These are phyloP conservation scores for Gopherus flavomarginatus DNA, from an alignment of 2,113 vertebrate genomes.

Conservation along the genomic window DNA sequence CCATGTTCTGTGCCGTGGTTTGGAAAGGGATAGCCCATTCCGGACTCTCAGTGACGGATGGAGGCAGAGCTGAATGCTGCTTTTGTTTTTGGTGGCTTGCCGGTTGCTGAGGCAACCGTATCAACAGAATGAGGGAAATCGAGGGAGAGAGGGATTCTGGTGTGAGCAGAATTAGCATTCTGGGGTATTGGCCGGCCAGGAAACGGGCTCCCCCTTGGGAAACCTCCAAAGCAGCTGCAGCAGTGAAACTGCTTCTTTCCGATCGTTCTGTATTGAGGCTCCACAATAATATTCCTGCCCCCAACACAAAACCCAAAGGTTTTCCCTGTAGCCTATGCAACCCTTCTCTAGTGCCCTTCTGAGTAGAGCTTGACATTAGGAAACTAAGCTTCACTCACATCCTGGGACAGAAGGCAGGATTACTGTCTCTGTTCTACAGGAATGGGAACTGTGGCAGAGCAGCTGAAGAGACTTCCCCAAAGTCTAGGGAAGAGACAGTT, in stretches of 20 bases:
- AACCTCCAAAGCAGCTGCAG: neutral
- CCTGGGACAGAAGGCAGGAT: neutral
- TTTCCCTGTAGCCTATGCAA: neutral
- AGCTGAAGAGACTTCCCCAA: neutral
- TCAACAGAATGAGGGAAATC: neutral
- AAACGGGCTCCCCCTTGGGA: neutral
- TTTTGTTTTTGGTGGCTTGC: slow-evolving; percentile 37
- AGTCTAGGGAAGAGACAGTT: neutral
- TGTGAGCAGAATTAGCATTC: neutral
- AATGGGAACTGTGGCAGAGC: neutral
- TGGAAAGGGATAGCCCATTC: neutral
- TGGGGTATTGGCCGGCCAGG: neutral
- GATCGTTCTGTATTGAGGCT: neutral
- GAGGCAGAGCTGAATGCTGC: neutral
- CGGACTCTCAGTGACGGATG: neutral
- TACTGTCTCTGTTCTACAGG: neutral
- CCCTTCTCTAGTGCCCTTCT: neutral
- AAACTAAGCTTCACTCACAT: neutral
- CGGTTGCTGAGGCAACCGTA: slow-evolving; percentile 45
- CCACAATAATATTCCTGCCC: neutral
- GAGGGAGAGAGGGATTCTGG: neutral
- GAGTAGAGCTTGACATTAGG: neutral
- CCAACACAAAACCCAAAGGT: neutral
- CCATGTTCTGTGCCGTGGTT: neutral
- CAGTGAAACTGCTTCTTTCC: neutral